Percentiles rank a stretch among this genome's conserved stretches.
Evolutionary conservation across 2,797 vertebrate species (phyloP).

Genomic region (Todus mexicanus): DNA sequence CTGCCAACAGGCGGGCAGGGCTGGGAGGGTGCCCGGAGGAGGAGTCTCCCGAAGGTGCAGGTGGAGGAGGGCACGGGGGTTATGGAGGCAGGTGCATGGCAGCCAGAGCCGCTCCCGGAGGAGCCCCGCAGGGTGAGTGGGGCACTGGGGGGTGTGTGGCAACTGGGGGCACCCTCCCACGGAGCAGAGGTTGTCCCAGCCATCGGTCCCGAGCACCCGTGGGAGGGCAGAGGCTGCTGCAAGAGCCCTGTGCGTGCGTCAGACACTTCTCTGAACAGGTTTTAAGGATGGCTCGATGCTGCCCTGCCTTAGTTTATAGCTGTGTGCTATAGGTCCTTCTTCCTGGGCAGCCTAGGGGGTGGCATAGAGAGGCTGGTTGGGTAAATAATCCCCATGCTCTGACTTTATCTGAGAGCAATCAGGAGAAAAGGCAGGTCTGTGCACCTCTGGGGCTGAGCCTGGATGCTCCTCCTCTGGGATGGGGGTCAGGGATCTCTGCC

Average conservation of each 20-base stretch:
- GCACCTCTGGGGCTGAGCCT: background rate
- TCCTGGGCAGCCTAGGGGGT: background rate
- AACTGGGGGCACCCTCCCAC: fast-evolving
- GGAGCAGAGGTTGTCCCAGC: background rate
- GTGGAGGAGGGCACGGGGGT: slow-evolving; percentile 25
- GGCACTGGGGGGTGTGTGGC: background rate
- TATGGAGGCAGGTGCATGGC: background rate
- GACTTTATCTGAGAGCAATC: background rate
- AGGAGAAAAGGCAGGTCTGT: background rate
- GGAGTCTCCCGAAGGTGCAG: slow-evolving; percentile 10
- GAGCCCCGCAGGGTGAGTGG: slow-evolving; percentile 22
- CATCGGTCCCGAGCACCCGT: background rate
- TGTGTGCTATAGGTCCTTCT: background rate
- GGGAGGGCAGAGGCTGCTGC: background rate
- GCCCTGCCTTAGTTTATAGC: background rate
- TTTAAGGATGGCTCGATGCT: background rate
- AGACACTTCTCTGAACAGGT: fast-evolving
- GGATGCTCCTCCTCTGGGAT: background rate
- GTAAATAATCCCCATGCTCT: background rate
- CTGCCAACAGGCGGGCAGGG: background rate
- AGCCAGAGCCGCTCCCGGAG: background rate
- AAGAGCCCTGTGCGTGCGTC: background rate
- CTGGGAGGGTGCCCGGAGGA: slow-evolving; percentile 24
- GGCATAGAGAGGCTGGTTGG: background rate
- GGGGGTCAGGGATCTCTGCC: background rate